phyloP scores from a whole-genome alignment of 2,113 vertebrate species.

The Brienomyrus brachyistius region DNA sequence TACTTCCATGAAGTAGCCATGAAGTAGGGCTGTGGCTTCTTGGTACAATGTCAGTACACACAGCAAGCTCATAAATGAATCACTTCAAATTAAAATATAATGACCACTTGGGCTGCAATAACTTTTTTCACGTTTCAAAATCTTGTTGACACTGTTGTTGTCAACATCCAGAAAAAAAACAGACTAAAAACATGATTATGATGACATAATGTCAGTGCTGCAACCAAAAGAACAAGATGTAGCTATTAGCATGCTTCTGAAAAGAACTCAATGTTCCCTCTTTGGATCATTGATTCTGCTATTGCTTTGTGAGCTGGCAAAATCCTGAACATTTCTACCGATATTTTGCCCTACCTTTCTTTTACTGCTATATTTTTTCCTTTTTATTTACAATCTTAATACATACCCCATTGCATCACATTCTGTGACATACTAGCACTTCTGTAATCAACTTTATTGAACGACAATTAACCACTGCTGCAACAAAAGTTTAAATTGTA shows the following conservation, averaged over 20 bases:
- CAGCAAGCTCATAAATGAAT: conserved; percentile 29
- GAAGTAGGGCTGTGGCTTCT: conserved; percentile 37
- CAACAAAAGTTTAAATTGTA: not conserved
- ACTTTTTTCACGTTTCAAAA: not conserved
- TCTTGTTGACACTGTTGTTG: not conserved
- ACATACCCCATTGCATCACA: not conserved
- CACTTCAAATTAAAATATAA: conserved; percentile 31
- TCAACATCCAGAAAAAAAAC: not conserved
- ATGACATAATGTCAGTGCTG: not conserved
- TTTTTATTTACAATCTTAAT: not conserved
- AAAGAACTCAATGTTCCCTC: not conserved
- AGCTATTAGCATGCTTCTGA: not conserved
- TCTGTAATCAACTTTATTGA: conserved; percentile 5
- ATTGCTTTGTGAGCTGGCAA: not conserved
- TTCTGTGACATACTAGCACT: not conserved
- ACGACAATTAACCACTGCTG: not conserved
- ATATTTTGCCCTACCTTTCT: not conserved
- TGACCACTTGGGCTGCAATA: conserved; percentile 30
- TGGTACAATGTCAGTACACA: conserved; percentile 28
- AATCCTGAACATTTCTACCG: not conserved
- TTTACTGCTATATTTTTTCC: not conserved
- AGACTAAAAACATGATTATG: not conserved
- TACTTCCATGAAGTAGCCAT: conserved; percentile 31
- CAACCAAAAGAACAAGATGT: not conserved
- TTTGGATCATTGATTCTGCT: not conserved